Evolutionary conservation across 2,888 invertebrate genomes (phyloP).

Genomic region (Norana najaformis): DNA sequence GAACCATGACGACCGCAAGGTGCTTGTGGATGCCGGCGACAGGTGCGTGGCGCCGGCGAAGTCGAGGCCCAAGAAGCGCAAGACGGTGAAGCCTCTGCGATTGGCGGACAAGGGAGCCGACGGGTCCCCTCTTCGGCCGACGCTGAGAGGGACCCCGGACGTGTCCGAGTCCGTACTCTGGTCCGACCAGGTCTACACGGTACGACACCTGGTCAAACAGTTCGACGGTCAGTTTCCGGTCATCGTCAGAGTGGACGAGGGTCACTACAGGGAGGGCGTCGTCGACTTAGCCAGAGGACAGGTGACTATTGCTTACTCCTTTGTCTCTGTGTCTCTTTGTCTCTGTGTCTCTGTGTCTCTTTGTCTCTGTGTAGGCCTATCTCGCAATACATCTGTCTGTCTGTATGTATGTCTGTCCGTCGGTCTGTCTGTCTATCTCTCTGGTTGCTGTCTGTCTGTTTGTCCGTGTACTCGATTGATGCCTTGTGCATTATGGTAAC

Average conservation of each 20-base stretch:
- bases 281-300: conserved; percentile 38
- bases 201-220: conserved; percentile 33
- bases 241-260: conserved; percentile 39
- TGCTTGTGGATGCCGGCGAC: conserved; percentile 41
- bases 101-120: background rate
- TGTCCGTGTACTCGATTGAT: background rate
- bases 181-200: conserved; percentile 39
- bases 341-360: background rate
- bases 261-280: conserved; percentile 39
- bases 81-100: conserved; percentile 27
- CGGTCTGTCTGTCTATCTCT: background rate
- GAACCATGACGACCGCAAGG: background rate
- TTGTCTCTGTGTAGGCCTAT: conserved; percentile 25
- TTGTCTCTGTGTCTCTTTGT: background rate
- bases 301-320: conserved; percentile 33
- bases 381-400: too few relatives aligned
- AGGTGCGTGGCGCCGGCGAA: conserved; percentile 43
- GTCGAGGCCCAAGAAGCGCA: conserved; percentile 41
- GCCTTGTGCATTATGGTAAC: too few relatives aligned
- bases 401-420: background rate
- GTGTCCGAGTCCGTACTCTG: conserved; percentile 32
- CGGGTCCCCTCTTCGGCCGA: conserved; percentile 16
- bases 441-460: too few relatives aligned
- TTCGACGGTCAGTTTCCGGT: conserved; percentile 40
- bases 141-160: background rate